Evolutionary conservation across 2,797 vertebrate genomes (phyloP).

Genomic region (Muscicapa comitata): DNA sequence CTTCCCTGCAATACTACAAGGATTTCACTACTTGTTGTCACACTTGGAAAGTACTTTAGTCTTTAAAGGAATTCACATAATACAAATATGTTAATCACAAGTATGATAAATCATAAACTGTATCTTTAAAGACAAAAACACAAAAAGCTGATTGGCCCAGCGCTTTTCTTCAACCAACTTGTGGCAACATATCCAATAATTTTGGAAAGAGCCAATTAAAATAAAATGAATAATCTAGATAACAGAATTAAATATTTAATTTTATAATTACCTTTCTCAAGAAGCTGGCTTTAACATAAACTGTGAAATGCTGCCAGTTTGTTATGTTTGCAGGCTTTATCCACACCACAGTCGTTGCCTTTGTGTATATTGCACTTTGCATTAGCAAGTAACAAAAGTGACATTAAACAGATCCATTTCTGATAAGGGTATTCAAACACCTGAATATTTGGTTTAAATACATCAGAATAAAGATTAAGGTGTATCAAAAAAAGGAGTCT

Average conservation of each 20-base stretch:
- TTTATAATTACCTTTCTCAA: conserved; percentile 71
- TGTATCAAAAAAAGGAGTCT: not conserved
- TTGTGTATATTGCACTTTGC: conserved; percentile 53
- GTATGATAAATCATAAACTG: conserved; percentile 31
- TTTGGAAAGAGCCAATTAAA: conserved; percentile 57
- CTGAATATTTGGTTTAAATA: conserved; percentile 12
- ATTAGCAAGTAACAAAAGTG: conserved; percentile 57
- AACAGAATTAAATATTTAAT: conserved; percentile 57
- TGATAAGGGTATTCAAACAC: conserved; percentile 4
- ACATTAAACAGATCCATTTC: conserved; percentile 47
- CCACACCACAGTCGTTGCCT: conserved; percentile 44
- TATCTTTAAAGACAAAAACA: conserved; percentile 45
- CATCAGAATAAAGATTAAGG: conserved; percentile 12
- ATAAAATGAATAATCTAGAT: conserved; percentile 63
- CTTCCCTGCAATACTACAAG: not conserved
- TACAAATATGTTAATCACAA: not conserved
- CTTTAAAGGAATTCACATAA: not conserved
- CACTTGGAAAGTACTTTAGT: not conserved
- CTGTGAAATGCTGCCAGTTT: conserved; percentile 60
- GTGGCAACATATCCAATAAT: conserved; percentile 55
- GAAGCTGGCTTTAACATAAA: conserved; percentile 69
- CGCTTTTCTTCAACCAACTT: conserved; percentile 22
- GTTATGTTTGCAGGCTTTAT: conserved; percentile 48
- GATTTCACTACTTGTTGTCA: not conserved
- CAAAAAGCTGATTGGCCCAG: conserved; percentile 55